Evolutionary conservation across 2,888 invertebrate genomes (phyloP).

Genomic region (Aleiodes testaceus): DNA sequence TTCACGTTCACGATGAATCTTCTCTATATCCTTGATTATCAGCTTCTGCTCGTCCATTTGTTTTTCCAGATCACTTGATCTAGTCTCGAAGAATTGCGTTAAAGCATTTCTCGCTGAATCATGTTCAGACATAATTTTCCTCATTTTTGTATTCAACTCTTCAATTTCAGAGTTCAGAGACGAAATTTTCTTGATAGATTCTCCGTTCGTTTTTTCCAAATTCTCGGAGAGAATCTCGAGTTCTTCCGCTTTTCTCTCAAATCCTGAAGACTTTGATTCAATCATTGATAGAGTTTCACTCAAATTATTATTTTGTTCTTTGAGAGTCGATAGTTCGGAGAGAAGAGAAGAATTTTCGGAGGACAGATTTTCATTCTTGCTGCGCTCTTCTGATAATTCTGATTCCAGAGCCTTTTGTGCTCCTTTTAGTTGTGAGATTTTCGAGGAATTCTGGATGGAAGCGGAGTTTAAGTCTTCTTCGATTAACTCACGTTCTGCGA

Average conservation of each 20-base stretch:
- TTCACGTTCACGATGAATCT: slow-evolving; percentile 28
- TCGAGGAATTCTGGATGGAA: too few species aligned
- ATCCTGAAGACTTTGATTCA: background rate
- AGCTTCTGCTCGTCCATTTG: slow-evolving; percentile 31
- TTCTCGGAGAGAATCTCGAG: background rate
- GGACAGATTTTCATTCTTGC: background rate
- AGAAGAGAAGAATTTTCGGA: slow-evolving; percentile 10
- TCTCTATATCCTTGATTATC: slow-evolving; percentile 27
- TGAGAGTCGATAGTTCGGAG: slow-evolving; percentile 29
- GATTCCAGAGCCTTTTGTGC: background rate
- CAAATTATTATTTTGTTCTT: slow-evolving; percentile 29
- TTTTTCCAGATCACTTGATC: background rate
- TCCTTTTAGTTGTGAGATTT: too few species aligned
- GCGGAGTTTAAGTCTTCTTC: too few species aligned
- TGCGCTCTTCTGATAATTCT: background rate
- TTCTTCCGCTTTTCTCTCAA: slow-evolving; percentile 1
- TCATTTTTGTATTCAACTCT: slow-evolving; percentile 34
- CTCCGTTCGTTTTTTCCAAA: background rate
- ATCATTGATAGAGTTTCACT: background rate
- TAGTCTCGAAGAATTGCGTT: background rate
- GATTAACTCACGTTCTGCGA: background rate
- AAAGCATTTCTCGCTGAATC: slow-evolving; percentile 5
- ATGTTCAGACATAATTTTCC: slow-evolving; percentile 49
- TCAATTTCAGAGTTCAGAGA: slow-evolving; percentile 3
- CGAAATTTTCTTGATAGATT: background rate